Base-by-base conservation (phyloP, 2,888 invertebrate genomes). In the Drosophila percnosoma region DNA sequence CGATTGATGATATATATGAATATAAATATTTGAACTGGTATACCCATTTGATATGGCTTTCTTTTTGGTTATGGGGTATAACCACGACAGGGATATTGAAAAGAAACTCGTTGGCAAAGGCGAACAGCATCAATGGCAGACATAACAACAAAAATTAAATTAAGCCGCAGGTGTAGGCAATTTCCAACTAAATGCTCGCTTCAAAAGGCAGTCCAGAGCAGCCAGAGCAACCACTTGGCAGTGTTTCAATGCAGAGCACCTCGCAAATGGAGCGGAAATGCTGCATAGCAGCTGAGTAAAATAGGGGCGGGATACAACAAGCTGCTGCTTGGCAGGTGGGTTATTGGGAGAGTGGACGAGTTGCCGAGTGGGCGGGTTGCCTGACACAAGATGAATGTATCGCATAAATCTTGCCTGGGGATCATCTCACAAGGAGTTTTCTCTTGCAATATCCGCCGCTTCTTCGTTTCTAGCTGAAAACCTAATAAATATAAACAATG, bases 151-250 rank as follows among this genome's bases (percentile, higher is more conserved):
- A 78, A 88, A 89, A 82, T 87, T 83, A 87, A 83, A 87, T 89
- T 85, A 82, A 83, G 89, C 88, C 89, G 84, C 88, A 88, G 88
- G 88, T 88, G 88, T 83, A 88, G 80, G 89, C 88, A 84, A 86
- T 88, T 84, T 89, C 82, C 86, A 84, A 77, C 81, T 88, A 88
- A 88, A 86, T 86, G 86, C 81, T 79, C 73, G 75, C 71, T 57
- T 78, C 73, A 75, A 84, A 82, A 76, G 79, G 73, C 72, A 68
- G 63, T 33, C 38, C 29, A 31, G 57, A n/a, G 33, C 42, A 58
- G 49, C 18, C 24, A 40, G 27, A 42, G 42, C 42, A 40, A 48
- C 49, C 66, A 58, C 74, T 75, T 82, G 80, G 89, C 86, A 77
- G 82, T 83, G 81, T 84, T 89, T 89, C 88, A 83, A 89, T 79